A percentile compares a stretch with the other conserved stretches of the same genome.
These are phyloP conservation scores for Acronicta aceris DNA, from an alignment of 2,888 invertebrate genomes.

Conservation along the genomic window DNA sequence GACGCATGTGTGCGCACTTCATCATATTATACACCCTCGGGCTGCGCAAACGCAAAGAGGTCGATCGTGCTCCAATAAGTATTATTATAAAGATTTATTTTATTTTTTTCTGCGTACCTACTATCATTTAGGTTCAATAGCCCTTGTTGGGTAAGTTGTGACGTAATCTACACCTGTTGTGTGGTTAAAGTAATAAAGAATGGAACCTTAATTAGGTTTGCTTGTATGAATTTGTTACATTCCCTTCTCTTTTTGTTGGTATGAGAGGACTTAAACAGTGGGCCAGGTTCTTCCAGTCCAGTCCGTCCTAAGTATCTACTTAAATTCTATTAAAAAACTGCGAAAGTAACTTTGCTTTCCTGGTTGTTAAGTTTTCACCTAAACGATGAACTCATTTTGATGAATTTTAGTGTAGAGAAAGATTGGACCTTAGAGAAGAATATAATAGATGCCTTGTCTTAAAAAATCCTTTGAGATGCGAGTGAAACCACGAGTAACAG, in stretches of 20 bases:
- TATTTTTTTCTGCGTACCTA: constrained; percentile 34
- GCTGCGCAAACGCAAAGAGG: constrained; percentile 51
- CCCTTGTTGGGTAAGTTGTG: constrained; percentile 41
- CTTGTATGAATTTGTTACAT: not conserved
- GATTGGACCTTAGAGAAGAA: too few relatives aligned
- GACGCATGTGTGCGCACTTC: constrained; percentile 47
- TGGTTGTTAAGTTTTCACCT: too few relatives aligned
- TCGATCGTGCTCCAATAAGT: constrained; percentile 54
- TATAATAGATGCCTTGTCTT: too few relatives aligned
- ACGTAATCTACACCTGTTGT: constrained; percentile 34
- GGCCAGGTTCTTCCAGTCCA: too few relatives aligned
- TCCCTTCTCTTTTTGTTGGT: constrained; percentile 4
- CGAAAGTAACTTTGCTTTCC: too few relatives aligned
- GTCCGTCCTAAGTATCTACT: too few relatives aligned
- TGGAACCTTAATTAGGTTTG: constrained; percentile 1
- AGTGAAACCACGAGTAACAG: not conserved
- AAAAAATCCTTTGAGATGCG: too few relatives aligned
- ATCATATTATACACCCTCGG: constrained; percentile 53
- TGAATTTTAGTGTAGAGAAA: too few relatives aligned
- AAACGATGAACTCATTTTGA: too few relatives aligned
- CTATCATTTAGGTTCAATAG: constrained; percentile 52
- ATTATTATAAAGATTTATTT: constrained; percentile 52
- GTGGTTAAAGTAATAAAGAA: not conserved
- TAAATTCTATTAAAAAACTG: too few relatives aligned
- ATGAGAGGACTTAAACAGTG: not conserved